Percentiles rank a stretch among this genome's conserved stretches.
Evolutionary conservation across 2,888 invertebrate species (phyloP).

Genomic region (Catocala fraxini): DNA sequence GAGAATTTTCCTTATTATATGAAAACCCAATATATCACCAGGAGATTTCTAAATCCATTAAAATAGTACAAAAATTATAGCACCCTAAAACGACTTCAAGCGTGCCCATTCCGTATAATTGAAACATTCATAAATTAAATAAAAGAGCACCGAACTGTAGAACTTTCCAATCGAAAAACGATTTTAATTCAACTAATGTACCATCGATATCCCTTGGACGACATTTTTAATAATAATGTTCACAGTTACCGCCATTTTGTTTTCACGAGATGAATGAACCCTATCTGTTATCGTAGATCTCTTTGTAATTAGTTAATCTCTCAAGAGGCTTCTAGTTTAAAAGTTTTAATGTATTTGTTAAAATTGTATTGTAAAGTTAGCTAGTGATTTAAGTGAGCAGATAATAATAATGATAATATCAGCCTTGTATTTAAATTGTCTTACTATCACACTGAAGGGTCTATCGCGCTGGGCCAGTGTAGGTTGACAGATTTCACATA

Average conservation of each 20-base stretch:
- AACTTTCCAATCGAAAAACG: conserved; percentile 57
- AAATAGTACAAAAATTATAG: conserved; percentile 5
- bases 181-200: conserved; percentile 67
- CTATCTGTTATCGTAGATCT: conserved; percentile 34
- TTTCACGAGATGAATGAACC: conserved; percentile 28
- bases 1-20: no score
- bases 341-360: no score
- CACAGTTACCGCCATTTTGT: conserved; percentile 34
- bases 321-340: no score
- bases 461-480: no score
- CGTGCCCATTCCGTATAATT: conserved; percentile 60
- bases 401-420: no score
- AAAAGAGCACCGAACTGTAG: conserved; percentile 57
- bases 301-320: conserved; percentile 20
- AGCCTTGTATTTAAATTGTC: no score
- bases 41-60: not conserved
- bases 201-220: conserved; percentile 48
- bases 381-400: no score
- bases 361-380: no score
- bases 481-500: no score
- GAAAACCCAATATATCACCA: no score
- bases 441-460: no score
- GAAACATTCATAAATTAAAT: conserved; percentile 78
- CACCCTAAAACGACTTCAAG: not conserved
- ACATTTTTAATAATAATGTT: conserved; percentile 52